Percentiles rank a stretch among this genome's conserved stretches.
phyloP scores from a whole-genome alignment of 2,888 invertebrate species.

The Clunio marinus region DNA sequence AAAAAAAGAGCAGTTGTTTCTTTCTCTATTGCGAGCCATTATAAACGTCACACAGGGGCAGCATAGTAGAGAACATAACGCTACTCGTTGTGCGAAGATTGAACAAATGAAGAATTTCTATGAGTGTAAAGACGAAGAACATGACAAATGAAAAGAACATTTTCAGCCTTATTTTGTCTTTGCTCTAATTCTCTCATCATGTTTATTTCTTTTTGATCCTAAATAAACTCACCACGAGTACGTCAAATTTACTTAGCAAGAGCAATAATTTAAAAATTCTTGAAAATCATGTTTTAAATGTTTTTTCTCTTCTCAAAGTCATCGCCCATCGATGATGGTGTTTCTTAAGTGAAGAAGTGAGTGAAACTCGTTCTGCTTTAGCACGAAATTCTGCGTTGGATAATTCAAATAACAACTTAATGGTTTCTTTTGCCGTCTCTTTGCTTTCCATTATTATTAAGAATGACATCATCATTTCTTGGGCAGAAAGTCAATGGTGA shows the following conservation, averaged over 20 bases:
- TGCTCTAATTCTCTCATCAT: not conserved
- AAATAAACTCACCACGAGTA: not conserved
- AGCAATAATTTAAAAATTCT: too few species aligned
- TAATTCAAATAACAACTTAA: too few species aligned
- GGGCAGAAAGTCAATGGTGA: not conserved
- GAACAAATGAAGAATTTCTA: slow-evolving; percentile 6
- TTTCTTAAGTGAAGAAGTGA: too few species aligned
- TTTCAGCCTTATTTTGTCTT: not conserved
- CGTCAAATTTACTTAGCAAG: too few species aligned
- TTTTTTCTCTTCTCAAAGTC: too few species aligned
- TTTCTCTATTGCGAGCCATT: not conserved
- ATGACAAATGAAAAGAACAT: not conserved
- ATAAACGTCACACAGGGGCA: not conserved
- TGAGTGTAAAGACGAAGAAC: not conserved
- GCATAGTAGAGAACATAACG: not conserved
- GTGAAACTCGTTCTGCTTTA: too few species aligned
- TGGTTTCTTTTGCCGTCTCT: too few species aligned
- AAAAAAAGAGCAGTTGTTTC: not conserved
- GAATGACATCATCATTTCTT: not conserved
- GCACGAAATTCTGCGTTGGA: too few species aligned
- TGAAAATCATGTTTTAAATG: too few species aligned
- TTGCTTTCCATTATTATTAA: not conserved
- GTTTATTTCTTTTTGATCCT: not conserved
- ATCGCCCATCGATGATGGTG: too few species aligned
- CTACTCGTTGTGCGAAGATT: not conserved